These are phyloP conservation scores for Avahi laniger DNA, from an alignment of 2,797 vertebrate genomes.

Conservation along the genomic window DNA sequence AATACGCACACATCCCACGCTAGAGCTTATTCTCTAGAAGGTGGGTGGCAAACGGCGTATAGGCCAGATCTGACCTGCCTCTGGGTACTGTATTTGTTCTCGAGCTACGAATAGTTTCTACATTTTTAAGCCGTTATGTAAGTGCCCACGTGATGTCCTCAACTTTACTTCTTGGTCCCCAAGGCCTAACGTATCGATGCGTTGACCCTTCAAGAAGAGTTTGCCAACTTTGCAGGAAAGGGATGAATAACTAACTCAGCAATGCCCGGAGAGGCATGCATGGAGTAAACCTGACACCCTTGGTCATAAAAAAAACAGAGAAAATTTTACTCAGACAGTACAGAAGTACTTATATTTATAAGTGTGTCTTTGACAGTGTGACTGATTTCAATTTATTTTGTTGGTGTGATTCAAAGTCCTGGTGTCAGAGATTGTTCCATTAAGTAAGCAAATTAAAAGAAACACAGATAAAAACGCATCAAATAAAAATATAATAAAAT, in stretches of 20 bases:
- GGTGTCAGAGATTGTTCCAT: slow-evolving; percentile 8
- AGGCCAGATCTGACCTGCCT: background rate
- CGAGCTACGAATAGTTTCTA: background rate
- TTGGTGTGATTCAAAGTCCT: background rate
- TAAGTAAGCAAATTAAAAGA: background rate
- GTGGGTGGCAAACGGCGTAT: background rate
- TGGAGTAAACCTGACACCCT: background rate
- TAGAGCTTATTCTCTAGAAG: background rate
- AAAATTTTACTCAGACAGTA: background rate
- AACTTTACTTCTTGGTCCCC: background rate
- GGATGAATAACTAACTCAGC: background rate
- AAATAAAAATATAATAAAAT: slow-evolving; percentile 21
- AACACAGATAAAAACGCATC: background rate
- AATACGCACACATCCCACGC: background rate
- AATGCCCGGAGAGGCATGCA: background rate
- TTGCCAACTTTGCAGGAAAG: background rate
- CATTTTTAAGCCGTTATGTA: background rate
- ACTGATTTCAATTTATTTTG: background rate
- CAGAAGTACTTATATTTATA: background rate
- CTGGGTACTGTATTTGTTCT: background rate
- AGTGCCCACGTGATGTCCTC: background rate
- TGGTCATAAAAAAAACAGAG: background rate
- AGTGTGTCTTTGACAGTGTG: background rate
- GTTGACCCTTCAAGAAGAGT: background rate
- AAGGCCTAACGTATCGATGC: background rate